Evolutionary conservation across 1,140 invertebrate species (phyloP).

Genomic region (Drosophila subobscura): DNA sequence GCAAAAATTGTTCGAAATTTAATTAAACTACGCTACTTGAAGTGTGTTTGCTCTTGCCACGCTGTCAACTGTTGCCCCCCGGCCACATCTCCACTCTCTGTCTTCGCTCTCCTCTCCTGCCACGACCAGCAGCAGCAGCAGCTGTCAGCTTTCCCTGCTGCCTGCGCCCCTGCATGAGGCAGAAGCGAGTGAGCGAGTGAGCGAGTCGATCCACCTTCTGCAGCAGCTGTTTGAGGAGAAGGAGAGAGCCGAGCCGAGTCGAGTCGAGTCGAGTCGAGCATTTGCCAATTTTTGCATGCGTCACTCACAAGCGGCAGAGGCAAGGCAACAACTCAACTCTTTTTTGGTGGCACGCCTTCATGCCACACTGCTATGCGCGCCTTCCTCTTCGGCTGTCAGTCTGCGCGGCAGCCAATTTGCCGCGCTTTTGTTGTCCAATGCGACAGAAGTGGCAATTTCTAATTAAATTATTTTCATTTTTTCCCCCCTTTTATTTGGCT

Average conservation of each 20-base stretch:
- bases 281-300: conserved; percentile 73
- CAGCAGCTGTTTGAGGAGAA: conserved; percentile 31
- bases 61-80: conserved; percentile 8
- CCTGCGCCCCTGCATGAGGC: neutral
- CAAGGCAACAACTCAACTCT: conserved; percentile 59
- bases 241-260: too few species aligned
- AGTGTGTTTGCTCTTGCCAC: conserved; percentile 58
- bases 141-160: conserved; percentile 61
- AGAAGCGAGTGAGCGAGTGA: neutral
- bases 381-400: neutral
- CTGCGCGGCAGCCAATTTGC: conserved; percentile 68
- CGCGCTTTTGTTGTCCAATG: conserved; percentile 76
- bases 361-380: neutral
- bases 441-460: conserved; percentile 80
- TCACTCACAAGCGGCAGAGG: conserved; percentile 54
- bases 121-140: conserved; percentile 37
- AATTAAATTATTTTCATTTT: conserved; percentile 72
- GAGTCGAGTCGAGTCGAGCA: conserved; percentile 35
- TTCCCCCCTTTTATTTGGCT: conserved; percentile 5
- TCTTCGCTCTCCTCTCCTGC: neutral
- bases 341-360: conserved; percentile 28
- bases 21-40: conserved; percentile 70
- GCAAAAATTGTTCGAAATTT: conserved; percentile 72
- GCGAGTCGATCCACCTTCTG: conserved; percentile 20
- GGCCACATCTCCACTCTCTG: too few species aligned